phyloP scores from a whole-genome alignment of 2,113 vertebrate species.

The Cacatua alba region DNA sequence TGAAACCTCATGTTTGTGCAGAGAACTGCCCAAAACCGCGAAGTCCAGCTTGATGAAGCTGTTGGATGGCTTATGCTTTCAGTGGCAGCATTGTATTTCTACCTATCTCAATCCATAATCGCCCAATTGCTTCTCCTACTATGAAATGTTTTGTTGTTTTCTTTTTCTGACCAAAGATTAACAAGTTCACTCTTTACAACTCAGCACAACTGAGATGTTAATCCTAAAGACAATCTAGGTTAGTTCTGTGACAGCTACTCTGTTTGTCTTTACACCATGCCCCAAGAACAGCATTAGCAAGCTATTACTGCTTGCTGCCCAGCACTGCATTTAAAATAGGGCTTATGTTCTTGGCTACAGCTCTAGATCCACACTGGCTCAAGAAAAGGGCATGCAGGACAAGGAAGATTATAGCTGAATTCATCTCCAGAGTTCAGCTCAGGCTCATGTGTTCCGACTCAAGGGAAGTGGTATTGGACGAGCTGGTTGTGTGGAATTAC shows the following conservation, averaged over 20 bases:
- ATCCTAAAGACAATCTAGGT: background rate
- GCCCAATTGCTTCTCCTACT: background rate
- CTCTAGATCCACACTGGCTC: background rate
- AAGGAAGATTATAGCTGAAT: background rate
- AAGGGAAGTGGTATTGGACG: rapidly evolving
- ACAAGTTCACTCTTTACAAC: background rate
- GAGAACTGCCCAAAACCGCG: background rate
- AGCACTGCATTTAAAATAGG: background rate
- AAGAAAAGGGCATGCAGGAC: background rate
- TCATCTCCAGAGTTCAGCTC: background rate
- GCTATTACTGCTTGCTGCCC: background rate
- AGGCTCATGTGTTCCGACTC: background rate
- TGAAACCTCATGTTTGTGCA: background rate
- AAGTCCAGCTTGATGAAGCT: background rate
- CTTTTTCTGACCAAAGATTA: background rate
- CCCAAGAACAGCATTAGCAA: background rate
- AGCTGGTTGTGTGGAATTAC: background rate
- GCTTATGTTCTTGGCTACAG: background rate
- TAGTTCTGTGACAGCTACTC: background rate
- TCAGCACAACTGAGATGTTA: background rate
- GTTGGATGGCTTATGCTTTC: background rate
- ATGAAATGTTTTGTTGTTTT: background rate
- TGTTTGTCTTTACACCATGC: background rate
- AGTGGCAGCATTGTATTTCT: background rate
- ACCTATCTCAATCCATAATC: background rate